A percentile compares a stretch with the other conserved stretches of the same genome.
Evolutionary conservation across 2,113 vertebrate genomes (phyloP).

Genomic region (Spea bombifrons): DNA sequence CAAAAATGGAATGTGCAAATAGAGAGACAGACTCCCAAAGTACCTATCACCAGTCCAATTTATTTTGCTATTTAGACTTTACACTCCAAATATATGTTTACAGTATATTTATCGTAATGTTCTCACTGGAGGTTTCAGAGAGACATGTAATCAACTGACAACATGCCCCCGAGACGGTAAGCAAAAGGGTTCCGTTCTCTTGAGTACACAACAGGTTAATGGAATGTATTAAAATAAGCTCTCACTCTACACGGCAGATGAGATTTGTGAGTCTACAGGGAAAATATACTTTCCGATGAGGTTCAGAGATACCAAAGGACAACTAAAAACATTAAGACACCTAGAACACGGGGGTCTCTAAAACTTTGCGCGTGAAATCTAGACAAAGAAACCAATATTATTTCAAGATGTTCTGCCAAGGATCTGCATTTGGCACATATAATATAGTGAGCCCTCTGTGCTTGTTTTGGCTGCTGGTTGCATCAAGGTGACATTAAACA

Average conservation of each 20-base stretch:
- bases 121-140: conserved; percentile 20
- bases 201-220: conserved; percentile 41
- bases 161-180: conserved; percentile 18
- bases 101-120: conserved; percentile 3
- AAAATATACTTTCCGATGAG: conserved; percentile 33
- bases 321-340: background rate
- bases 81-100: conserved; percentile 14
- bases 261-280: conserved; percentile 19
- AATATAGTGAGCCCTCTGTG: background rate
- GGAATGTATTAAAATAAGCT: conserved; percentile 29
- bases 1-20: background rate
- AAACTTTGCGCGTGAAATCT: background rate
- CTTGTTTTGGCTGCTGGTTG: conserved; percentile 9
- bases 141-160: conserved; percentile 31
- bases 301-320: conserved; percentile 15
- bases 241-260: conserved; percentile 26
- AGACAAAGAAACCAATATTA: background rate
- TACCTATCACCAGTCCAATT: background rate
- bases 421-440: background rate
- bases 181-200: conserved; percentile 12
- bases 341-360: background rate
- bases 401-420: background rate
- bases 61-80: conserved; percentile 3
- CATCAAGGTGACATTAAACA: background rate
- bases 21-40: background rate